Base-by-base conservation (phyloP, 1,140 invertebrate species). In the Mamestra configurata region DNA sequence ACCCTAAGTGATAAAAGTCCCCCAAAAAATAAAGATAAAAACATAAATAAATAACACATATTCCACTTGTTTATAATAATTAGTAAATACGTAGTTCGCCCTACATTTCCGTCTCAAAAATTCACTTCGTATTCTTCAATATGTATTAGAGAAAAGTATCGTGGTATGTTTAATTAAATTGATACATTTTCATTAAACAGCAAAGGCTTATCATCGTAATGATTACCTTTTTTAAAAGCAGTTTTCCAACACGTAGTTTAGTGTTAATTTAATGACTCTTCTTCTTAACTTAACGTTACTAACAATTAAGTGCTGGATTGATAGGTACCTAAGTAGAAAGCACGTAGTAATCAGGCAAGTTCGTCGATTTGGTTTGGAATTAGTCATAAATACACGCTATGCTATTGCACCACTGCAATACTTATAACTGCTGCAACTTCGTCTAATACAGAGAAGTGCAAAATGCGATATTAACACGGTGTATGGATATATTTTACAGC, bases 311-410 rank as follows among this genome's bases (percentile, higher is more conserved):
- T 13, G 11, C 0, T 22, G 22, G 5, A 24, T 8, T 11, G 20
- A 24, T 55, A 55, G 24, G 10, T 55, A n/a, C n/a, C n/a, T n/a
- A 55, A 55, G 18, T 8, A 10, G 22, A 10, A 27, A 11, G 22
- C 20, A 24, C 22, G 18, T 20, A 22, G 43, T 24, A 57, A 57
- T 57, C 22, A 57, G 27, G 6, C 22, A 27, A 57, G 22, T 57
- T 57, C 53, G 53, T 13, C 53, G 11, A 11, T 24, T 24, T 3
- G 22, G 20, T 24, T 57, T 18, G 10, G 13, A 27, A 57, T 57
- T 27, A 24, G 53, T 57, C 53, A 57, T 27, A 55, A 55, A 55
- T 57, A 57, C 22, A 55, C 22, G 53, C 22, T 55, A 57, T 57
- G 53, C n/a, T 49, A 49, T 49, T n/a, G 46, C 53, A 24, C 10